These are phyloP conservation scores for Diphyllodes magnificus DNA, from an alignment of 2,113 vertebrate species.

Conservation along the genomic window DNA sequence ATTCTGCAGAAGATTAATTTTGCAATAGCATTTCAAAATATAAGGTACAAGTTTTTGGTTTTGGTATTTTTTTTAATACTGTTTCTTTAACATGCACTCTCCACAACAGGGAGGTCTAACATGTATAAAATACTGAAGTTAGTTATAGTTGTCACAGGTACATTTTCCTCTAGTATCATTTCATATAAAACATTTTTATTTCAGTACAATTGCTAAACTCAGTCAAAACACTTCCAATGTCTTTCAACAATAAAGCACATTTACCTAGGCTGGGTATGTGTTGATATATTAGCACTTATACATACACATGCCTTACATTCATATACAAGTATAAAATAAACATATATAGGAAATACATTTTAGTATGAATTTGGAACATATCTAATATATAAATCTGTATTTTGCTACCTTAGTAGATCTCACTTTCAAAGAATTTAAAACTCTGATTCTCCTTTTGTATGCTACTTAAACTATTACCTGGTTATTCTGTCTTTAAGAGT, in stretches of 20 bases:
- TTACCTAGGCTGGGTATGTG: neutral
- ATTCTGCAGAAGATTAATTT: neutral
- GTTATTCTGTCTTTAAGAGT: neutral
- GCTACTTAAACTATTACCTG: neutral
- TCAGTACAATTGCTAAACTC: neutral
- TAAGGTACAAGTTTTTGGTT: neutral
- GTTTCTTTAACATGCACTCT: neutral
- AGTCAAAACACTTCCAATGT: neutral
- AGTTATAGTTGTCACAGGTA: neutral
- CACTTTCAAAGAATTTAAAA: neutral
- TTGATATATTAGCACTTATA: neutral
- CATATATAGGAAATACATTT: neutral
- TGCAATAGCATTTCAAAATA: neutral
- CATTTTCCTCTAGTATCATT: fast-evolving
- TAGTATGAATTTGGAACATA: neutral
- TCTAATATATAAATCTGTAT: neutral
- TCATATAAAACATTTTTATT: neutral
- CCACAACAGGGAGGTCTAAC: neutral
- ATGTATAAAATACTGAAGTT: neutral
- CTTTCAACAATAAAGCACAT: neutral
- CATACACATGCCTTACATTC: neutral
- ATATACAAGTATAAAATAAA: neutral
- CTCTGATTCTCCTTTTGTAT: neutral
- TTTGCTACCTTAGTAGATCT: neutral
- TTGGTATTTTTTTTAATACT: neutral